Evolutionary conservation across 2,797 vertebrate genomes (phyloP).

Genomic region (Champsocephalus esox): DNA sequence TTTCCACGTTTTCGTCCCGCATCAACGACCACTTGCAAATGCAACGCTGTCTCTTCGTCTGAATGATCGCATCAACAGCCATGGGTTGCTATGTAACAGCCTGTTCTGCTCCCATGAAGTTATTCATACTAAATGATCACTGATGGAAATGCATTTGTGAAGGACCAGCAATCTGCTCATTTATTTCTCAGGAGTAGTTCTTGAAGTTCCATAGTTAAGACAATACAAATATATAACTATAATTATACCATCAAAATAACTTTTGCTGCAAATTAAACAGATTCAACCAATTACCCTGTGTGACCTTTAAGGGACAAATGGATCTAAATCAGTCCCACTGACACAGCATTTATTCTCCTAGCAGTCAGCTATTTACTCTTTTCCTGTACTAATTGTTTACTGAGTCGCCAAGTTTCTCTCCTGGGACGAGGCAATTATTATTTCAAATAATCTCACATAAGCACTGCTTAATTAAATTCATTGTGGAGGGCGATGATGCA

Average conservation of each 20-base stretch:
- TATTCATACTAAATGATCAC: neutral
- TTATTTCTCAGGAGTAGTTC: slow-evolving; percentile 10
- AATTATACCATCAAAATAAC: slow-evolving; percentile 1
- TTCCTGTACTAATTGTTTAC: slow-evolving; percentile 70
- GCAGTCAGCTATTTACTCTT: slow-evolving; percentile 54
- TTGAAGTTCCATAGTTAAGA: neutral
- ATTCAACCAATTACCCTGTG: slow-evolving; percentile 31
- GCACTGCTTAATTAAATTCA: slow-evolving; percentile 43
- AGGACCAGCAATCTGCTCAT: neutral
- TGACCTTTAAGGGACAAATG: slow-evolving; percentile 23
- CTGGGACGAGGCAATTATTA: slow-evolving; percentile 27
- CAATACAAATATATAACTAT: neutral
- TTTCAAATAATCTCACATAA: slow-evolving; percentile 40
- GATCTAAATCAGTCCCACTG: slow-evolving; percentile 46
- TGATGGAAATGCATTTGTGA: neutral
- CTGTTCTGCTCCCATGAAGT: neutral
- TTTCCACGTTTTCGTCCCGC: slow-evolving; percentile 50
- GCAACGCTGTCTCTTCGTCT: slow-evolving; percentile 4
- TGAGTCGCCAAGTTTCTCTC: slow-evolving; percentile 44
- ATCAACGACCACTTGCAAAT: slow-evolving; percentile 17
- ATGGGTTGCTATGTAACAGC: neutral
- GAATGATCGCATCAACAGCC: slow-evolving; percentile 9
- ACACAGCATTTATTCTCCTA: slow-evolving; percentile 57
- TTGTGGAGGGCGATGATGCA: slow-evolving; percentile 4
- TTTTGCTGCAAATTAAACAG: slow-evolving; percentile 23